Evolutionary conservation across 1,140 invertebrate species (phyloP), one percentile per base, ranked within the genome.

Genomic region (Phocides pigmalion): DNA sequence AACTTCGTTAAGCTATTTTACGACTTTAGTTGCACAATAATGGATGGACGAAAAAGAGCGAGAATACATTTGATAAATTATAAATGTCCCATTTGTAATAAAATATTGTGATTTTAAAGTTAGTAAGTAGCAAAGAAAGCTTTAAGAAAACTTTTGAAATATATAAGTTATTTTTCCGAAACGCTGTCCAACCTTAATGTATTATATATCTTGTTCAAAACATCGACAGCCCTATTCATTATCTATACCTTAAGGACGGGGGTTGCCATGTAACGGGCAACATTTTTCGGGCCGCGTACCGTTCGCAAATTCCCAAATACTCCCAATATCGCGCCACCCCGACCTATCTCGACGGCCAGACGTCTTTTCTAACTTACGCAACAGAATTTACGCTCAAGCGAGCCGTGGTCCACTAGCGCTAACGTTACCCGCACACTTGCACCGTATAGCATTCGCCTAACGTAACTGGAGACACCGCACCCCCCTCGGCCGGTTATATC

Each of bases 371-470:
- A 79, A 86, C 87, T 90, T 90, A 90, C 87, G 87, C 87, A 90
- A 88, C 84, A 86, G 84, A 88, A 90, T 88, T 88, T 86, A 90
- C 84, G 87, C 87, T 88, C 79, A 87, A 90, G 79, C 84, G 85
- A 88, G 70, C 76, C 80, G 80, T 82, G 81, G 84, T 87, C 85
- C 87, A 77, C 78, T 76, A 76, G 75, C 76, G 72, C 77, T 82
- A 84, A 81, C 84, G 82, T 86, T 82, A 80, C 84, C 85, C 79
- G 87, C 86, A 82, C 87, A 87, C 85, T 82, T 76, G 76, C 82
- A 88, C 82, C 77, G 81, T 87, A 86, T 86, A 83, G 78, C 62
- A 50, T 58, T 64, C 63, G 65, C 28, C 86, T 65, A 74, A 44
- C 49, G 17, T 66, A 70, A 42, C 17, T 11, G 39, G 76, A 70